These are phyloP conservation scores for Periophthalmus magnuspinnatus DNA, from an alignment of 2,797 vertebrate species.

Conservation along the genomic window DNA sequence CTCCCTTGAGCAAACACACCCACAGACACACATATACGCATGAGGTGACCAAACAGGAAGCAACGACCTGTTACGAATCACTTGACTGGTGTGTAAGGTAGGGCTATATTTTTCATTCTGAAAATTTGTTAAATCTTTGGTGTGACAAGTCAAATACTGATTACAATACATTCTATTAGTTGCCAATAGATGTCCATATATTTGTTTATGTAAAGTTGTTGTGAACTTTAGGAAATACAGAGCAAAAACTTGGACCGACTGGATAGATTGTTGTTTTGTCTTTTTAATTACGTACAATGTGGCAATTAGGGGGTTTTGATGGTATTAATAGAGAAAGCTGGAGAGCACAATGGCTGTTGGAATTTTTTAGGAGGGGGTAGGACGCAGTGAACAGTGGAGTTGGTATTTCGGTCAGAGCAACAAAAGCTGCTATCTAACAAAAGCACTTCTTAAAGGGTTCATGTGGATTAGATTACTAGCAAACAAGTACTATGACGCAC, in stretches of 20 bases:
- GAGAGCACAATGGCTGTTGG: slow-evolving; percentile 47
- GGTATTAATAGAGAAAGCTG: slow-evolving; percentile 11
- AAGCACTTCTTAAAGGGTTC: slow-evolving; percentile 44
- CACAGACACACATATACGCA: slow-evolving; percentile 21
- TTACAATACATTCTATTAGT: slow-evolving; percentile 4
- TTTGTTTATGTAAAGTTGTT: slow-evolving; percentile 1
- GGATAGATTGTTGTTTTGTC: background rate
- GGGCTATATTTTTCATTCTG: slow-evolving; percentile 15
- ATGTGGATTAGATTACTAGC: slow-evolving; percentile 59
- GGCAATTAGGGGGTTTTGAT: slow-evolving; percentile 5
- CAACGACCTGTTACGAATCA: slow-evolving; percentile 41
- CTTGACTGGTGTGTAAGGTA: slow-evolving; percentile 58
- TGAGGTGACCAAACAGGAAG: slow-evolving; percentile 70
- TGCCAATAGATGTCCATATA: background rate
- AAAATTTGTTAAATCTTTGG: background rate
- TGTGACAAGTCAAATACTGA: background rate
- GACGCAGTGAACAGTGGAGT: slow-evolving; percentile 54
- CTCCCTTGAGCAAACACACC: slow-evolving; percentile 64
- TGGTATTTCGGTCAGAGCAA: slow-evolving; percentile 68
- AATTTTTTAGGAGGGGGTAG: slow-evolving; percentile 70
- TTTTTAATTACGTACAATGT: slow-evolving; percentile 3
- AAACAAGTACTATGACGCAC: slow-evolving; percentile 34
- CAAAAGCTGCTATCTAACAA: slow-evolving; percentile 69
- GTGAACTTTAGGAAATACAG: background rate
- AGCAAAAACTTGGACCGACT: background rate